Conservation (phyloP, 2,797 vertebrate species). For the Sebastes itinus region DNA sequence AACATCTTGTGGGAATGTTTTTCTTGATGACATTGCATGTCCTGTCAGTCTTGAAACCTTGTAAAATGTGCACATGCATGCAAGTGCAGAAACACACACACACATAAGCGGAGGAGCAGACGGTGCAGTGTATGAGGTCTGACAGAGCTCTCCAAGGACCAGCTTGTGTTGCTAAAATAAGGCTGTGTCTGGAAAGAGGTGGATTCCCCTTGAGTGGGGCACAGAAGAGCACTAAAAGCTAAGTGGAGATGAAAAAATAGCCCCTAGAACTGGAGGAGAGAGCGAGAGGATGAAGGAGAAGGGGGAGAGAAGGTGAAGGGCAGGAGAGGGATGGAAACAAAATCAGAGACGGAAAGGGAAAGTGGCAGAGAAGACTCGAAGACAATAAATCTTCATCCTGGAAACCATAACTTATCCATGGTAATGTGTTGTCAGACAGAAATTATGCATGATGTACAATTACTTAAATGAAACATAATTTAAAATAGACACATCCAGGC, state of each 20-base stretch:
- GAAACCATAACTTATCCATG: not conserved
- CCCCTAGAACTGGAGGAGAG: slow-evolving; percentile 53
- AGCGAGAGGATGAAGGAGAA: slow-evolving; percentile 59
- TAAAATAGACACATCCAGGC: not conserved
- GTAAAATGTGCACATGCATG: slow-evolving; percentile 29
- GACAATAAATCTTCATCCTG: not conserved
- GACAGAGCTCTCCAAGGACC: slow-evolving; percentile 70
- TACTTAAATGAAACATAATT: not conserved
- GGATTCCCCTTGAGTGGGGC: slow-evolving; percentile 77
- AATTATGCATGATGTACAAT: not conserved
- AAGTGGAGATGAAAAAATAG: slow-evolving; percentile 72
- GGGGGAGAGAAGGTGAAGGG: slow-evolving; percentile 52
- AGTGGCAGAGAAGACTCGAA: not conserved
- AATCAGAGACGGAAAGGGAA: slow-evolving; percentile 23
- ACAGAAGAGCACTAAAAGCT: slow-evolving; percentile 80
- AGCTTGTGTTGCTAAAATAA: slow-evolving; percentile 80
- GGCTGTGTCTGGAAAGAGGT: slow-evolving; percentile 76
- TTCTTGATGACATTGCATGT: slow-evolving; percentile 50
- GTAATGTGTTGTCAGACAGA: not conserved
- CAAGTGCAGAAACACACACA: not conserved
- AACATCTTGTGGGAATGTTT: slow-evolving; percentile 20
- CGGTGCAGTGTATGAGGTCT: slow-evolving; percentile 60
- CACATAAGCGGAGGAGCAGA: slow-evolving; percentile 35
- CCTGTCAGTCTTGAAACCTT: slow-evolving; percentile 36
- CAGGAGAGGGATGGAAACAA: slow-evolving; percentile 19